phyloP scores from a whole-genome alignment of 2,113 vertebrate genomes.

The Poeciliopsis prolifica region DNA sequence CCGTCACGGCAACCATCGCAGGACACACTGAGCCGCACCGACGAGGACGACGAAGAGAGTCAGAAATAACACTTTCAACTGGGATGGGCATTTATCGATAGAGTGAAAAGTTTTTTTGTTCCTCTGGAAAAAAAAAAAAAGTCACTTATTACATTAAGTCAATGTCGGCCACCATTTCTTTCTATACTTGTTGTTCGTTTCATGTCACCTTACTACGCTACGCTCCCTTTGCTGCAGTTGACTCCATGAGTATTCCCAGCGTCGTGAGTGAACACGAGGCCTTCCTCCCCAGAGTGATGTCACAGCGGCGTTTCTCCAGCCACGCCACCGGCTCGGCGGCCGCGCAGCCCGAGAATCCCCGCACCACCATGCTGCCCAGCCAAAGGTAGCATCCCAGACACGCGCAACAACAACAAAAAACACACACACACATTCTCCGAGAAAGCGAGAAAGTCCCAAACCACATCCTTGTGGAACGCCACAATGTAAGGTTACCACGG shows the following conservation, averaged over 20 bases:
- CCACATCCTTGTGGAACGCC: background rate
- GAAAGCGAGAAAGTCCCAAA: background rate
- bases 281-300: constrained; percentile 88
- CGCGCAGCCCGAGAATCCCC: constrained; percentile 86
- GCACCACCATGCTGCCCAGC: constrained; percentile 91
- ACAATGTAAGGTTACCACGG: background rate
- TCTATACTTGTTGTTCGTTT: background rate
- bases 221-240: constrained; percentile 78
- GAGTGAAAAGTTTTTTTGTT: too few species aligned
- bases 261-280: constrained; percentile 98
- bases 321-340: constrained; percentile 89
- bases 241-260: constrained; percentile 97
- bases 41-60: constrained; percentile 99
- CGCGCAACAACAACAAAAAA: background rate
- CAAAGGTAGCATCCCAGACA: constrained; percentile 85
- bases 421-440: too few species aligned
- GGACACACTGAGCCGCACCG: constrained; percentile 94
- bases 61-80: constrained; percentile 36
- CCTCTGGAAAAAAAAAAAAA: too few species aligned
- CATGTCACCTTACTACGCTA: background rate
- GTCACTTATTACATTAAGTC: too few species aligned
- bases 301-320: constrained; percentile 95
- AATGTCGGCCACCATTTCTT: background rate
- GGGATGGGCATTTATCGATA: background rate
- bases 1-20: constrained; percentile 96